phyloP scores from a whole-genome alignment of 2,888 invertebrate genomes.

The Glaucopsyche alexis region DNA sequence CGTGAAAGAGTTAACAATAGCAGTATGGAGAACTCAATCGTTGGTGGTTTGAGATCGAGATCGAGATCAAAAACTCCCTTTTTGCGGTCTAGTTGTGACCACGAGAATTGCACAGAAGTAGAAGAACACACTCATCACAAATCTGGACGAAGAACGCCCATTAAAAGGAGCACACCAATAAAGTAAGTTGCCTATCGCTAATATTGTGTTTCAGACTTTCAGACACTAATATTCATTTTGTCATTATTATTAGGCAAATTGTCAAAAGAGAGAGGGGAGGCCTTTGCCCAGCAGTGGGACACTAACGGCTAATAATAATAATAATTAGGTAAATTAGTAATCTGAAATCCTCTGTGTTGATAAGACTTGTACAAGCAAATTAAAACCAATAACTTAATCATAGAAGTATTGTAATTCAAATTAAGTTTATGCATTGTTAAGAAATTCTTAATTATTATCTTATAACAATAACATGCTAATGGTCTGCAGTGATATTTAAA shows the following conservation, averaged over 20 bases:
- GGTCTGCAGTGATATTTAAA: neutral
- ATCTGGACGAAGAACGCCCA: conserved; percentile 72
- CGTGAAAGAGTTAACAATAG: neutral
- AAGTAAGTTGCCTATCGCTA: conserved; percentile 59
- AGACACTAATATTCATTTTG: neutral
- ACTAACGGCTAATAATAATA: too few species aligned
- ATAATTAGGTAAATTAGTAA: neutral
- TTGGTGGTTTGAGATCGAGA: conserved; percentile 82
- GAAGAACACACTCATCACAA: conserved; percentile 76
- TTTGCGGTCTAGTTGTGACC: conserved; percentile 79
- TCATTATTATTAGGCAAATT: neutral
- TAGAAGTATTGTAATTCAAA: neutral
- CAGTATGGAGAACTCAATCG: conserved; percentile 67
- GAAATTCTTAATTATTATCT: neutral
- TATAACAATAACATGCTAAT: neutral
- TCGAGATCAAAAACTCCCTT: conserved; percentile 86
- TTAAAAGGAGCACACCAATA: conserved; percentile 70
- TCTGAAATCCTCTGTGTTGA: neutral
- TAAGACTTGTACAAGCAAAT: neutral
- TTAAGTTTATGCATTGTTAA: neutral
- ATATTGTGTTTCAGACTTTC: neutral
- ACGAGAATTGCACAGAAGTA: conserved; percentile 75
- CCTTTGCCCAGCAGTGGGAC: too few species aligned
- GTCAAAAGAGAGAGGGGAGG: too few species aligned
- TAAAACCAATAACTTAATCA: neutral